phyloP scores from a whole-genome alignment of 1,140 invertebrate species.

The Lepidurus arcticus region DNA sequence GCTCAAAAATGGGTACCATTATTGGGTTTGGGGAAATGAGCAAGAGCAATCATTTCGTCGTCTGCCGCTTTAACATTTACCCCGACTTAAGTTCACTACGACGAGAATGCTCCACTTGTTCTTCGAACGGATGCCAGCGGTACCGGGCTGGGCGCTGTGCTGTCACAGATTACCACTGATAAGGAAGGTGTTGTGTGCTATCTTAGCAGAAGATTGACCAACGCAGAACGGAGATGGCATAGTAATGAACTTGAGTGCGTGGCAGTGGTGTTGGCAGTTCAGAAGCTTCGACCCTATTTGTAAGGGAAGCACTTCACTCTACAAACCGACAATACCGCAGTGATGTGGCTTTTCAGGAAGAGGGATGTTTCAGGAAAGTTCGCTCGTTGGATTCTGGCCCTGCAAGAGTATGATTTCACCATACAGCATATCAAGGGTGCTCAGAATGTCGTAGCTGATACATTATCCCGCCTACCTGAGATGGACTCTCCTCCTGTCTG shows the following conservation, averaged over 20 bases:
- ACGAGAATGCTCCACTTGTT: not conserved
- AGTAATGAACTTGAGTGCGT: slow-evolving; percentile 34
- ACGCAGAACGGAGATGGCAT: slow-evolving; percentile 43
- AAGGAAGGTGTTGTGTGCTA: slow-evolving; percentile 46
- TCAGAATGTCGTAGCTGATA: not conserved
- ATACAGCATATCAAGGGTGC: slow-evolving; percentile 33
- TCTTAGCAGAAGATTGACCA: slow-evolving; percentile 42
- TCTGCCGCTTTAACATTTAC: not conserved
- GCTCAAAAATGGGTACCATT: slow-evolving; percentile 36
- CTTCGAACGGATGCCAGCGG: slow-evolving; percentile 43
- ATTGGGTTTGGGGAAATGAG: slow-evolving; percentile 36
- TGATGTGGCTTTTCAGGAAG: not conserved
- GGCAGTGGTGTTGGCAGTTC: not conserved
- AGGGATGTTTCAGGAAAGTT: not conserved
- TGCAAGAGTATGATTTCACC: slow-evolving; percentile 35
- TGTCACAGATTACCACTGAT: slow-evolving; percentile 40
- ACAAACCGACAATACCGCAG: too few relatives aligned
- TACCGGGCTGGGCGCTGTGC: slow-evolving; percentile 41
- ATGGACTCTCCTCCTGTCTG: not conserved
- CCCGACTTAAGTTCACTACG: not conserved
- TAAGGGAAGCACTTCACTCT: not conserved
- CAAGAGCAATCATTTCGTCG: not conserved
- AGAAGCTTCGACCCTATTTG: not conserved
- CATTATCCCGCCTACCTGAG: not conserved
- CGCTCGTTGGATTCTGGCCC: slow-evolving; percentile 17